Percentiles rank a stretch among this genome's conserved stretches.
phyloP scores from a whole-genome alignment of 2,888 invertebrate genomes.

The Drosophila pseudotakahashii region DNA sequence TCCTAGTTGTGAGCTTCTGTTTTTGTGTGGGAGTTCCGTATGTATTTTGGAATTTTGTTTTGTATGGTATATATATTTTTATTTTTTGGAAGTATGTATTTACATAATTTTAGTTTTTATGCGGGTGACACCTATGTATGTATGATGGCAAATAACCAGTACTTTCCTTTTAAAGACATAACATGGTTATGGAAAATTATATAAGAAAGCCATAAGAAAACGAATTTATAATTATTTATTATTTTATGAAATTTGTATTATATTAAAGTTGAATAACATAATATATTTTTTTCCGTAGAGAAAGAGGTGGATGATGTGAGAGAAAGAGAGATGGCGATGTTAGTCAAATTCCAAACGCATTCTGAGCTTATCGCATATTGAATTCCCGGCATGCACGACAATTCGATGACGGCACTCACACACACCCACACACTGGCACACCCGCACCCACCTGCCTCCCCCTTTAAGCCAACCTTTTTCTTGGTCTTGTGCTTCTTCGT shows the following conservation, averaged over 20 bases:
- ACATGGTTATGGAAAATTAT: too few species aligned
- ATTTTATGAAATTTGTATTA: not conserved
- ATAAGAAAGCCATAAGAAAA: not conserved
- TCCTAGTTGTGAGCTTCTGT: not conserved
- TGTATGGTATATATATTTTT: not conserved
- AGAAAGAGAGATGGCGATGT: constrained; percentile 6
- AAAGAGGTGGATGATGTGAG: not conserved
- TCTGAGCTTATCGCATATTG: constrained; percentile 59
- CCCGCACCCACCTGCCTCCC: constrained; percentile 4
- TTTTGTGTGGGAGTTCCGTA: too few species aligned
- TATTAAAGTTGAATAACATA: not conserved
- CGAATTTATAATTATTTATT: too few species aligned
- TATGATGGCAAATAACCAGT: not conserved
- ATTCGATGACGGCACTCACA: constrained; percentile 29
- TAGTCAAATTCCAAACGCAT: constrained; percentile 72
- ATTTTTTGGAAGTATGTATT: not conserved
- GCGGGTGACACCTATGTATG: constrained; percentile 17
- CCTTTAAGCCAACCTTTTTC: constrained; percentile 21
- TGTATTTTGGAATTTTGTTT: not conserved
- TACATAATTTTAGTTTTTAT: constrained; percentile 6
- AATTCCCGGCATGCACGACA: constrained; percentile 71
- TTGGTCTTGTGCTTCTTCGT: constrained; percentile 15
- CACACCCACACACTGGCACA: not conserved
- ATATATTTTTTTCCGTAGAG: not conserved
- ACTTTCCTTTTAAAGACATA: constrained; percentile 3